Percentiles rank a stretch among this genome's conserved stretches.
These are phyloP conservation scores for Polydrusus pterygomalis DNA, from an alignment of 2,888 invertebrate species.

Conservation along the genomic window DNA sequence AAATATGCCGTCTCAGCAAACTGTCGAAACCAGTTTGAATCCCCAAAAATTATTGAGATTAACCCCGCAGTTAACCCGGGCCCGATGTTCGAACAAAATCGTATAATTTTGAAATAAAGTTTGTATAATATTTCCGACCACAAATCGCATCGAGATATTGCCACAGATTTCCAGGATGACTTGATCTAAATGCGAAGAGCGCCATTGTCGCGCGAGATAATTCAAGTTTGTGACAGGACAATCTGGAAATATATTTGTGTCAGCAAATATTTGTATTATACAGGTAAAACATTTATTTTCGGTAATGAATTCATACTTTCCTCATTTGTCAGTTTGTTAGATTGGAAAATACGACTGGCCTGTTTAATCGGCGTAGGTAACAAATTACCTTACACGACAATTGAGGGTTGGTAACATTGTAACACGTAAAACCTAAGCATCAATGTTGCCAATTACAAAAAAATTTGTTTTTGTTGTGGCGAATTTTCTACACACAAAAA, in stretches of 20 bases:
- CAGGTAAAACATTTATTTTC: too few species aligned
- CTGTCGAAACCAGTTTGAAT: slow-evolving; percentile 5
- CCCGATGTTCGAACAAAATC: slow-evolving; percentile 33
- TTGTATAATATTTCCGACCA: slow-evolving; percentile 49
- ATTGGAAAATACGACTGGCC: too few species aligned
- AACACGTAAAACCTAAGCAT: too few species aligned
- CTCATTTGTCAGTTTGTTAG: too few species aligned
- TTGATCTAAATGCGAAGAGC: slow-evolving; percentile 36
- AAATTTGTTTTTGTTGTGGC: too few species aligned
- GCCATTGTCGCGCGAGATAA: slow-evolving; percentile 40
- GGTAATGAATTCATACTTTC: too few species aligned
- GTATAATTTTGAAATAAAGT: slow-evolving; percentile 53
- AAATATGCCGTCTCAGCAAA: background rate
- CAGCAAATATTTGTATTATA: background rate
- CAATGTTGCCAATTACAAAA: too few species aligned
- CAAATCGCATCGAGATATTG: slow-evolving; percentile 48
- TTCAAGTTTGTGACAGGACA: slow-evolving; percentile 21
- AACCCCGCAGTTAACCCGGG: slow-evolving; percentile 46
- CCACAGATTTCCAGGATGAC: slow-evolving; percentile 35
- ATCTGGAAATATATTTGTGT: slow-evolving; percentile 8
- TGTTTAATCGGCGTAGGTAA: too few species aligned
- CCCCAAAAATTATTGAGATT: slow-evolving; percentile 37
- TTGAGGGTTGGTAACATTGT: too few species aligned
- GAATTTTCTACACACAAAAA: too few species aligned
- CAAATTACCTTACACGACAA: too few species aligned